Percentiles rank a stretch among this genome's conserved stretches.
phyloP scores from a whole-genome alignment of 2,113 vertebrate genomes.

The Cyphomyrus discorhynchus region DNA sequence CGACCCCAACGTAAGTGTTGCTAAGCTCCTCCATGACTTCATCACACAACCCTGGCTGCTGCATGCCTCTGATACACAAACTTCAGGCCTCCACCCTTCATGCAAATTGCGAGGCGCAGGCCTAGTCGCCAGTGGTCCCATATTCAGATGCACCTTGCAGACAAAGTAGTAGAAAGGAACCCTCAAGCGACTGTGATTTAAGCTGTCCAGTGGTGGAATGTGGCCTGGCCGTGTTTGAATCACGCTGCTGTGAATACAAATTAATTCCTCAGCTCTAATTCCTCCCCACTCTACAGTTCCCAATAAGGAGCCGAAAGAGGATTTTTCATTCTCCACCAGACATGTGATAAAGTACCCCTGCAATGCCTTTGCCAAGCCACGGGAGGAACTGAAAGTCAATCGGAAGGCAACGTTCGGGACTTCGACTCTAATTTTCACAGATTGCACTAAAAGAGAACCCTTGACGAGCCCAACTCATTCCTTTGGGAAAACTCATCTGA shows the following conservation, averaged over 20 bases:
- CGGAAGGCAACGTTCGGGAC: conserved; percentile 77
- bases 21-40: neutral
- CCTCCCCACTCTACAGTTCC: conserved; percentile 49
- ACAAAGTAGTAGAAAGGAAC: neutral
- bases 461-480: conserved; percentile 30
- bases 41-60: neutral
- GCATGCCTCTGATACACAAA: neutral
- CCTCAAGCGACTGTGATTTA: neutral
- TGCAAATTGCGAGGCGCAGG: neutral
- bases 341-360: conserved; percentile 77
- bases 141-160: neutral
- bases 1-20: conserved; percentile 67
- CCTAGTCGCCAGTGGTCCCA: neutral
- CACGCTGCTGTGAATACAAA: conserved; percentile 4
- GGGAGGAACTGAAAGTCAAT: conserved; percentile 77
- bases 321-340: conserved; percentile 41
- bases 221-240: neutral
- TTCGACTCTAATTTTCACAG: conserved; percentile 75
- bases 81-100: neutral
- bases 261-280: neutral
- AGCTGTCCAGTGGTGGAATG: neutral
- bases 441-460: conserved; percentile 60
- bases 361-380: conserved; percentile 70
- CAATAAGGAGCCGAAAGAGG: conserved; percentile 37
- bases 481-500: conserved; percentile 41